phyloP scores from a whole-genome alignment of 2,113 vertebrate genomes.

The Polyodon spathula region DNA sequence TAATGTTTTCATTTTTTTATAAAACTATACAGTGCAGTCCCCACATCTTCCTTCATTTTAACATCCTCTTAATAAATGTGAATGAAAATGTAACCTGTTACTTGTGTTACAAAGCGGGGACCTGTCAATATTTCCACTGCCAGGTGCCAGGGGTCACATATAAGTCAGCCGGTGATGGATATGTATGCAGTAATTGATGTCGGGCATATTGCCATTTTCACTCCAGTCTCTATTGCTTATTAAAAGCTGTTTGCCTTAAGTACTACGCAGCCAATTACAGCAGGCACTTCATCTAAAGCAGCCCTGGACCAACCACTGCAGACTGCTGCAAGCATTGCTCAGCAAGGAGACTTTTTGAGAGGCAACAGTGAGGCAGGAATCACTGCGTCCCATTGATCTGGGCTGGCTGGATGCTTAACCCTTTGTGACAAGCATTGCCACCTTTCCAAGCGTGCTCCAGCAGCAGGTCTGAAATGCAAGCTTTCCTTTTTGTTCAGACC shows the following conservation, averaged over 20 bases:
- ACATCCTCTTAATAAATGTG: slow-evolving; percentile 68
- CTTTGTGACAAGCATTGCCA: too few species aligned
- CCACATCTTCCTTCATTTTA: slow-evolving; percentile 55
- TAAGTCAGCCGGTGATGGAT: slow-evolving; percentile 84
- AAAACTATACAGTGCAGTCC: slow-evolving; percentile 26
- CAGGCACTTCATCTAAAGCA: slow-evolving; percentile 7
- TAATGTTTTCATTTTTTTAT: slow-evolving; percentile 44
- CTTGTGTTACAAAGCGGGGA: slow-evolving; percentile 46
- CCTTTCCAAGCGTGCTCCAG: too few species aligned
- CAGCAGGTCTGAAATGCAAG: too few species aligned
- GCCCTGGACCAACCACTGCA: neutral
- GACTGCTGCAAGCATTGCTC: neutral
- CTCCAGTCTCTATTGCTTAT: slow-evolving; percentile 66
- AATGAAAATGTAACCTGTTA: slow-evolving; percentile 71
- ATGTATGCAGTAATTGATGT: slow-evolving; percentile 78
- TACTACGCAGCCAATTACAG: slow-evolving; percentile 61
- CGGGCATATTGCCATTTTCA: slow-evolving; percentile 64
- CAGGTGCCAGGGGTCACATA: slow-evolving; percentile 65
- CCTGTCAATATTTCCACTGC: slow-evolving; percentile 61
- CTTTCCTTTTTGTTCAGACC: too few species aligned
- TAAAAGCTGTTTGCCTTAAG: slow-evolving; percentile 68
- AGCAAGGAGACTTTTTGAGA: neutral
- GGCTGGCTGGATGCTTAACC: too few species aligned
- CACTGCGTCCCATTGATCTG: too few species aligned
- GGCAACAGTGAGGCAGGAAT: neutral